Conservation (phyloP, 2,797 vertebrate species). For the Gastrophryne carolinensis region DNA sequence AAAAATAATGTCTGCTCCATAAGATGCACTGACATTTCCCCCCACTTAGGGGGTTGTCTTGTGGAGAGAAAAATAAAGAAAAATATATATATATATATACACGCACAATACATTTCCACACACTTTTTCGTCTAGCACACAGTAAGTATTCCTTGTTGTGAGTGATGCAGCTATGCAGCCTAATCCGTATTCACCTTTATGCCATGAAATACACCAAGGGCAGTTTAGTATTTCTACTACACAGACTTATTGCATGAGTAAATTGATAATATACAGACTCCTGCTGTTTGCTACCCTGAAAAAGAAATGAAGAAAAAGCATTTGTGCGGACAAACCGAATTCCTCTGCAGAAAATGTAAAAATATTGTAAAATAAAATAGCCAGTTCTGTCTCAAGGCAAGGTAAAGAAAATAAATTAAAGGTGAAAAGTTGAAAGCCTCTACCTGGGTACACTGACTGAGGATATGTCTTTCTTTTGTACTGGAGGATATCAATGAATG, state of each 20-base stretch:
- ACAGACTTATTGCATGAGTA: conserved; percentile 32
- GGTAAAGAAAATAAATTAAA: conserved; percentile 1
- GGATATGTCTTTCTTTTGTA: background rate
- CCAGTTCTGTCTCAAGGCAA: background rate
- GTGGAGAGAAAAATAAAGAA: too few relatives aligned
- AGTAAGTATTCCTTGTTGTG: background rate
- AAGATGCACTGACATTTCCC: too few relatives aligned
- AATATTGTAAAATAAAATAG: background rate
- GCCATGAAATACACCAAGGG: conserved; percentile 31
- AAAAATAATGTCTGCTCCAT: too few relatives aligned
- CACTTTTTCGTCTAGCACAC: background rate
- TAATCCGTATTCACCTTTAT: conserved; percentile 34
- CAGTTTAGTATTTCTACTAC: conserved; percentile 27
- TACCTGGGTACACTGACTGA: background rate
- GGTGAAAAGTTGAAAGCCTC: background rate
- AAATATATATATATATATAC: too few relatives aligned
- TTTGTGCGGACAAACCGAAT: background rate
- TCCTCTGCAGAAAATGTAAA: background rate
- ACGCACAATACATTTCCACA: too few relatives aligned
- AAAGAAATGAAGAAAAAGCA: background rate
- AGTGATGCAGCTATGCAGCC: conserved; percentile 4
- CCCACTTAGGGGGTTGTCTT: too few relatives aligned
- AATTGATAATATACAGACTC: conserved; percentile 21
- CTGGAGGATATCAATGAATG: too few relatives aligned
- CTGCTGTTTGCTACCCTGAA: conserved; percentile 11